Evolutionary conservation across 2,113 vertebrate species (phyloP).

Genomic region (Mus spicilegus): DNA sequence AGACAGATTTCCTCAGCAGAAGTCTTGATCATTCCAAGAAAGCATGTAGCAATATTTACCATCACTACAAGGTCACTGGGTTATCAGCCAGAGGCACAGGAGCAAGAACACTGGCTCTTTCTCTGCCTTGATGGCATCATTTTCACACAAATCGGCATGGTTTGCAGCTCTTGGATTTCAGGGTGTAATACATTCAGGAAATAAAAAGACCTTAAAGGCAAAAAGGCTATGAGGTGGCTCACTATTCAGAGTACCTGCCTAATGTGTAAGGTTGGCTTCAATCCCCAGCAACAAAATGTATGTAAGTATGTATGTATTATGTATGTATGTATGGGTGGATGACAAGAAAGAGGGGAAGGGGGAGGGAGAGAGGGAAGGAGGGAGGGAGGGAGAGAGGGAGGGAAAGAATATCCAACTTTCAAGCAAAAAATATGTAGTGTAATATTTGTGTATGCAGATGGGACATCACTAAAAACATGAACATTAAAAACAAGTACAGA

Average conservation of each 20-base stretch:
- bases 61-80: slow-evolving; percentile 32
- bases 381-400: fast-evolving
- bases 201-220: slow-evolving; percentile 30
- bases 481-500: slow-evolving; percentile 33
- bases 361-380: fast-evolving
- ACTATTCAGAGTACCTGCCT: not conserved
- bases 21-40: slow-evolving; percentile 1
- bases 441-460: not conserved
- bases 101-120: not conserved
- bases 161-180: slow-evolving; percentile 42
- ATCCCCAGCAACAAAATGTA: not conserved
- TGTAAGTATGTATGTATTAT: not conserved
- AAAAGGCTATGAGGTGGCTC: not conserved
- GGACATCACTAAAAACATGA: slow-evolving; percentile 1
- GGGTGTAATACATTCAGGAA: not conserved
- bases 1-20: slow-evolving; percentile 13
- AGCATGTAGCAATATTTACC: not conserved
- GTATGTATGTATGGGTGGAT: not conserved
- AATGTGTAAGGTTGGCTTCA: not conserved
- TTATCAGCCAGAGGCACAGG: not conserved
- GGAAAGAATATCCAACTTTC: not conserved
- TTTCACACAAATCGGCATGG: slow-evolving; percentile 52
- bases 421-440: not conserved
- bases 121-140: slow-evolving; percentile 51
- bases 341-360: not conserved